Conservation (phyloP, 1,140 invertebrate species). For the Aricia agestis region DNA sequence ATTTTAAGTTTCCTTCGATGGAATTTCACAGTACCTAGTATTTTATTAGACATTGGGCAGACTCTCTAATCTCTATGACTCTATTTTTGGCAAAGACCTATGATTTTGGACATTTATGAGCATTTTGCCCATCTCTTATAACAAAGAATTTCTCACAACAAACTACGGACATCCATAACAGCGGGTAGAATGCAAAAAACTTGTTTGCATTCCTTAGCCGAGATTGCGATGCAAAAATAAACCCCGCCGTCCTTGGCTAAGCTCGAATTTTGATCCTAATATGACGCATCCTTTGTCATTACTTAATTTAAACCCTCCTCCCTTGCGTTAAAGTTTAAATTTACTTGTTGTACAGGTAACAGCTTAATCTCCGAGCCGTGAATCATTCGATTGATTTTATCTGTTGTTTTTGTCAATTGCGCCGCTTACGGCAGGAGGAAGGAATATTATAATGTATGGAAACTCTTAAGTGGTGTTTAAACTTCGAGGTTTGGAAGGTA, state of each 20-base stretch:
- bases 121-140: too few species aligned
- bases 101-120: too few species aligned
- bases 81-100: too few species aligned
- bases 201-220: slow-evolving; percentile 11
- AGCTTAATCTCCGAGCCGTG: background rate
- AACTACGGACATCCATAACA: background rate
- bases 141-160: background rate
- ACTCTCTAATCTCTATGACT: too few species aligned
- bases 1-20: too few species aligned
- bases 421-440: background rate
- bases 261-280: slow-evolving; percentile 13
- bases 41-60: too few species aligned
- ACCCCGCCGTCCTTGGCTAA: slow-evolving; percentile 2
- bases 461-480: background rate
- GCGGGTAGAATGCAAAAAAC: slow-evolving; percentile 3
- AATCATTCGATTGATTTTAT: slow-evolving; percentile 10
- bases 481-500: too few species aligned
- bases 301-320: background rate
- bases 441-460: background rate
- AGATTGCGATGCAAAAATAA: slow-evolving; percentile 6
- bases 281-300: background rate
- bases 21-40: too few species aligned
- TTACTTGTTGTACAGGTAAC: background rate
- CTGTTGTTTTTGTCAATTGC: slow-evolving; percentile 8
- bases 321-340: background rate